These are phyloP conservation scores for Myrmophylax atrothorax DNA, from an alignment of 2,113 vertebrate species.

Conservation along the genomic window DNA sequence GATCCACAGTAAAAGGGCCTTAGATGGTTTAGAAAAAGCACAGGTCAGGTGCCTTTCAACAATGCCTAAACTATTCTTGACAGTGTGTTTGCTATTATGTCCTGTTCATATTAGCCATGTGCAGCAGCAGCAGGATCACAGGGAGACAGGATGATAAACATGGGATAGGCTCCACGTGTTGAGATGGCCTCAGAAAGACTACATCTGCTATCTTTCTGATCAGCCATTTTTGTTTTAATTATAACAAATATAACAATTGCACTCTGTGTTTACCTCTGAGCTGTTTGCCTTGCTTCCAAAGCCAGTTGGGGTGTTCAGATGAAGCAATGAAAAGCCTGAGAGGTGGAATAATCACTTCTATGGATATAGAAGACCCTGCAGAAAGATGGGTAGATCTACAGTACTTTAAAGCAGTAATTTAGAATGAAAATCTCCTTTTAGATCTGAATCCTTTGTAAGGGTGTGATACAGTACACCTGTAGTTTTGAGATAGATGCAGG, in stretches of 20 bases:
- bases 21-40: not conserved
- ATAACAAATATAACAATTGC: not conserved
- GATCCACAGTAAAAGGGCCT: not conserved
- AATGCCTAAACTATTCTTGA: not conserved
- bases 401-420: constrained; percentile 8
- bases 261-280: not conserved
- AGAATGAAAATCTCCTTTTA: constrained; percentile 20
- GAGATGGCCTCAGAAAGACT: not conserved
- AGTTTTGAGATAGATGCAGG: constrained; percentile 27
- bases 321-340: not conserved
- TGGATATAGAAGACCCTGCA: not conserved
- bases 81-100: not conserved
- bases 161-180: rapidly evolving
- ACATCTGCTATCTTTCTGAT: not conserved
- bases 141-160: not conserved
- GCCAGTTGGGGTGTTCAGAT: not conserved
- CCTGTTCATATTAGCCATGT: not conserved
- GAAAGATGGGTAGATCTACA: not conserved
- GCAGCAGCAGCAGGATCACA: not conserved
- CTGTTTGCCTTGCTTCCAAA: not conserved
- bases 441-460: not conserved
- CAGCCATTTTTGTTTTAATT: not conserved
- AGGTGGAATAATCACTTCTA: not conserved
- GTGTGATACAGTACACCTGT: not conserved
- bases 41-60: not conserved